Percentiles rank a stretch among this genome's conserved stretches.
These are phyloP conservation scores for Corythornis madagascariensis DNA, from an alignment of 2,113 vertebrate species.

Conservation along the genomic window DNA sequence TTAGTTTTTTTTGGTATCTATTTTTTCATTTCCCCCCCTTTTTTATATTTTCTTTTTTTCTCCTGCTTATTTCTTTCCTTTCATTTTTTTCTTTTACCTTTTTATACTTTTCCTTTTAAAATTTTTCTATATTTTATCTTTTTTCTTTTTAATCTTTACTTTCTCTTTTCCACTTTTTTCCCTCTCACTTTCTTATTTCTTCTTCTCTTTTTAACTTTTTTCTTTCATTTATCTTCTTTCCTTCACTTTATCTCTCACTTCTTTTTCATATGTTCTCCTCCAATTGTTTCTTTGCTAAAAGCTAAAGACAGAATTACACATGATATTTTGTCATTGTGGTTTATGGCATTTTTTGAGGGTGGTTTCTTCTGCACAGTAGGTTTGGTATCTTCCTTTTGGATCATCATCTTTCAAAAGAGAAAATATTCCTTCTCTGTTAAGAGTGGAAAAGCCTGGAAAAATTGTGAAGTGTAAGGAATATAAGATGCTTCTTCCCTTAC, in stretches of 20 bases:
- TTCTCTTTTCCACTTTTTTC: not conserved
- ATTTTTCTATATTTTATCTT: too few species aligned
- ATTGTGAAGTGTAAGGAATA: constrained; percentile 66
- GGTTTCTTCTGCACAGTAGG: constrained; percentile 53
- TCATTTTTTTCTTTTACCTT: too few species aligned
- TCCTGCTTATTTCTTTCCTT: not conserved
- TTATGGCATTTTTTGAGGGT: constrained; percentile 2
- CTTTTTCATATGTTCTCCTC: not conserved
- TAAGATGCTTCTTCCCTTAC: constrained; percentile 65
- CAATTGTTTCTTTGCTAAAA: constrained; percentile 20
- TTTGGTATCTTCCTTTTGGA: constrained; percentile 26
- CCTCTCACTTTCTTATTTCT: too few species aligned
- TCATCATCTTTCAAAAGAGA: not conserved
- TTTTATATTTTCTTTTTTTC: not conserved
- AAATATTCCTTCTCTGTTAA: constrained; percentile 53
- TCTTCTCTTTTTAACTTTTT: too few species aligned
- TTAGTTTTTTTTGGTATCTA: too few species aligned
- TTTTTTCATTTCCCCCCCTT: not conserved
- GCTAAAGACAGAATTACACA: constrained; percentile 37
- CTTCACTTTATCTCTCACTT: too few species aligned
- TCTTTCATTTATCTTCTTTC: too few species aligned
- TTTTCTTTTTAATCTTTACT: not conserved
- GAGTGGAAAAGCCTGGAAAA: constrained; percentile 65
- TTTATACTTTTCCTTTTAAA: too few species aligned
- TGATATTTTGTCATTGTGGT: not conserved